Percentiles rank a stretch among this genome's conserved stretches.
Conservation (phyloP, 2,888 invertebrate species). For the Cotesia congregata region DNA sequence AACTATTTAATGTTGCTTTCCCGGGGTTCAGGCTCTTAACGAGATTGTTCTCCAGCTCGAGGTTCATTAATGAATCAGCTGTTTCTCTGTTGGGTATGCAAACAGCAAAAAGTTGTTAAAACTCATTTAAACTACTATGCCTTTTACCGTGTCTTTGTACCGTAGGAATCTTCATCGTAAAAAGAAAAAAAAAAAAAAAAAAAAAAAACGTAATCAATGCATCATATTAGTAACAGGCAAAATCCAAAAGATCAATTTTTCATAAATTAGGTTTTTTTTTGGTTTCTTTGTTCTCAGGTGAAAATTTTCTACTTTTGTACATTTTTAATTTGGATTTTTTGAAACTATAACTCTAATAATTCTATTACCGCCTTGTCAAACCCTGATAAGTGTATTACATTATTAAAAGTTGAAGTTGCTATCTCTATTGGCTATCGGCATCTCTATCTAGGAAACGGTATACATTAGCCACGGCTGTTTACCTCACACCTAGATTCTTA, state of each 20-base stretch:
- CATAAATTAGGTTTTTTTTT: too few relatives aligned
- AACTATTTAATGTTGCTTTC: neutral
- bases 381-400: neutral
- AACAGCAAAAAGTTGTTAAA: neutral
- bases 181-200: too few relatives aligned
- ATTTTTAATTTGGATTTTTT: too few relatives aligned
- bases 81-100: neutral
- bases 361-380: too few relatives aligned
- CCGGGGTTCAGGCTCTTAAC: neutral
- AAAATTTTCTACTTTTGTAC: too few relatives aligned
- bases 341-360: too few relatives aligned
- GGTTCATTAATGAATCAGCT: neutral
- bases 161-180: too few relatives aligned
- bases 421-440: neutral
- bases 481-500: conserved; percentile 1
- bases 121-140: neutral
- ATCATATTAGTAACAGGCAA: too few relatives aligned
- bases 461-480: neutral
- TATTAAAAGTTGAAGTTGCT: neutral
- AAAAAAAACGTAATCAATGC: too few relatives aligned
- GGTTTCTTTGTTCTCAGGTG: too few relatives aligned
- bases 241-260: too few relatives aligned
- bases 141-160: neutral
- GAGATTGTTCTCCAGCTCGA: neutral
- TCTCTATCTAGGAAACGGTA: neutral